Percentiles rank a stretch among this genome's conserved stretches.
Evolutionary conservation across 2,797 vertebrate species (phyloP).

Genomic region (Holocentrus rufus): DNA sequence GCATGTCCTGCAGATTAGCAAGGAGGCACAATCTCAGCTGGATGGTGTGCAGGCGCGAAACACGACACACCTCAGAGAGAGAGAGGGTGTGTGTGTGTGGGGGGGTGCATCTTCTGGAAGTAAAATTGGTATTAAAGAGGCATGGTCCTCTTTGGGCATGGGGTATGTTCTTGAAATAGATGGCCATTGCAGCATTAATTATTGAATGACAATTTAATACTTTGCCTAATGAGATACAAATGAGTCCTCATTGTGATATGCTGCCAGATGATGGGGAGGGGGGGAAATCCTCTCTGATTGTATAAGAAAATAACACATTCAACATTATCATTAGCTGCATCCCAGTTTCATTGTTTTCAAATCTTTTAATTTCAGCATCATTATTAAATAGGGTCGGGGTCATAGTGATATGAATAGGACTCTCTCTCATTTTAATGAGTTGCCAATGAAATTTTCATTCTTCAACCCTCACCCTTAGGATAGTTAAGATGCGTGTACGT

Average conservation of each 20-base stretch:
- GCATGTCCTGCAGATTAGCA: background rate
- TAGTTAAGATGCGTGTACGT: slow-evolving; percentile 7
- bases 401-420: background rate
- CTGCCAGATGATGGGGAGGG: background rate
- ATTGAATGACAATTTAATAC: slow-evolving; percentile 53
- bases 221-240: slow-evolving; percentile 52
- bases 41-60: slow-evolving; percentile 11
- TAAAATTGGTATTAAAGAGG: slow-evolving; percentile 1
- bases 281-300: slow-evolving; percentile 8
- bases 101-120: no score
- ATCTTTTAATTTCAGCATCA: slow-evolving; percentile 10
- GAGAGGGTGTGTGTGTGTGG: background rate
- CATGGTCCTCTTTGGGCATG: slow-evolving; percentile 3
- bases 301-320: slow-evolving; percentile 41
- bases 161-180: slow-evolving; percentile 29
- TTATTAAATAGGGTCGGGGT: slow-evolving; percentile 3
- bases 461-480: slow-evolving; percentile 29
- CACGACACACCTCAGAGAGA: slow-evolving; percentile 4
- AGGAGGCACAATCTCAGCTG: slow-evolving; percentile 6
- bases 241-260: slow-evolving; percentile 27
- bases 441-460: slow-evolving; percentile 16
- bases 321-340: background rate
- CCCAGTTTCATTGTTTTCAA: background rate
- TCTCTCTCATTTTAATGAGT: slow-evolving; percentile 30
- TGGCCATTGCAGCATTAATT: slow-evolving; percentile 55